A percentile compares a stretch with the other conserved stretches of the same genome.
Evolutionary conservation across 2,113 vertebrate genomes (phyloP).

Genomic region (Salminus brasiliensis): DNA sequence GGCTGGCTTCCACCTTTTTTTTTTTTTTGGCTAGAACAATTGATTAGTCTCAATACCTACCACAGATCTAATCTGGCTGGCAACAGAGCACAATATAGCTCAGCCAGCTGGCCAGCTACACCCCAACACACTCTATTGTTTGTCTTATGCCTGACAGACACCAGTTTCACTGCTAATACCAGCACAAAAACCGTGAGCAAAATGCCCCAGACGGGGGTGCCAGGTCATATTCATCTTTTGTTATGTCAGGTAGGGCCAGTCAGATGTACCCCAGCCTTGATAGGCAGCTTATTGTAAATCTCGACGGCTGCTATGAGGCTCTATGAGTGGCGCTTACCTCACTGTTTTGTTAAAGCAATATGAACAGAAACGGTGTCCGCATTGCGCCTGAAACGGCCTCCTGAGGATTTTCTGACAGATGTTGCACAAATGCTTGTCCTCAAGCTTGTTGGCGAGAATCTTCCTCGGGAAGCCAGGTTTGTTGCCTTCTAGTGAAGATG

Average conservation of each 20-base stretch:
- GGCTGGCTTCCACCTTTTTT: not conserved
- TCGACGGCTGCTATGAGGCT: not conserved
- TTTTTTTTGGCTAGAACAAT: not conserved
- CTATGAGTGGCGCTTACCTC: constrained; percentile 78
- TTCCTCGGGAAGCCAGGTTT: constrained; percentile 92
- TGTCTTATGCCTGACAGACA: constrained; percentile 10
- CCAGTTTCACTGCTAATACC: not conserved
- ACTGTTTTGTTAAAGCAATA: constrained; percentile 88
- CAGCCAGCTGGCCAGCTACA: constrained; percentile 3
- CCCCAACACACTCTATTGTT: constrained; percentile 18
- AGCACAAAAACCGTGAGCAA: not conserved
- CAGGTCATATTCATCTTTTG: constrained; percentile 14
- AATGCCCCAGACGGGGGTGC: not conserved
- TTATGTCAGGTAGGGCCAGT: constrained; percentile 19
- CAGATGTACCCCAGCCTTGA: constrained; percentile 19
- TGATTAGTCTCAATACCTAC: not conserved
- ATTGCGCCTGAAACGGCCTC: constrained; percentile 91
- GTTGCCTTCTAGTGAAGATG: constrained; percentile 87
- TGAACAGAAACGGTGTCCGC: constrained; percentile 94
- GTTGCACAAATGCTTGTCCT: constrained; percentile 93
- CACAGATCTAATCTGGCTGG: constrained; percentile 28
- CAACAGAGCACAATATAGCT: constrained; percentile 21
- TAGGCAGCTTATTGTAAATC: constrained; percentile 30
- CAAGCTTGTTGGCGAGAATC: constrained; percentile 86
- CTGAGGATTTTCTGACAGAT: constrained; percentile 89